These are phyloP conservation scores for Globia sparganii DNA, from an alignment of 2,888 invertebrate species.

Conservation along the genomic window DNA sequence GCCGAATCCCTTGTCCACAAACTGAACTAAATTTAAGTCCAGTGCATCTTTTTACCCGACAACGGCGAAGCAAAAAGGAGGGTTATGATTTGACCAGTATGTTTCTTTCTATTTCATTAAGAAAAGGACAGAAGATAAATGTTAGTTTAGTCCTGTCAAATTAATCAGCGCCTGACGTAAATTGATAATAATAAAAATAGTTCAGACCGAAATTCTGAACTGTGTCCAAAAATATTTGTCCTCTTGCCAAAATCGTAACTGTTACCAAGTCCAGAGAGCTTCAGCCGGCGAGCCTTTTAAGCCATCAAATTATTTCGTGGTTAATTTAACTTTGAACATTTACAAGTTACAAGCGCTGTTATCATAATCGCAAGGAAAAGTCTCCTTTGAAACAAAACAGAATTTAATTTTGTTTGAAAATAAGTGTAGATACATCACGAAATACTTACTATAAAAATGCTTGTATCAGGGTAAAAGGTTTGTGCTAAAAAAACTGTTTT, in stretches of 20 bases:
- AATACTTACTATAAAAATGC: background rate
- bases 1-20: too few relatives aligned
- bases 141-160: too few relatives aligned
- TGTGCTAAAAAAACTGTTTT: background rate
- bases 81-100: too few relatives aligned
- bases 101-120: too few relatives aligned
- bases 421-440: background rate
- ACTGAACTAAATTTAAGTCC: too few relatives aligned
- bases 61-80: too few relatives aligned
- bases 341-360: slow-evolving; percentile 30
- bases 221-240: slow-evolving; percentile 25
- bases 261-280: slow-evolving; percentile 1
- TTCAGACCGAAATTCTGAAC: slow-evolving; percentile 6
- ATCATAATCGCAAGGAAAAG: slow-evolving; percentile 21
- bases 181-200: too few relatives aligned
- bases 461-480: background rate
- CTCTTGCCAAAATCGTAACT: slow-evolving; percentile 18
- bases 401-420: slow-evolving; percentile 30
- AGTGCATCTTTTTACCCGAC: too few relatives aligned
- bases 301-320: slow-evolving; percentile 51
- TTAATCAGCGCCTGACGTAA: too few relatives aligned
- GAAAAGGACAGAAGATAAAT: too few relatives aligned
- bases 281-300: slow-evolving; percentile 10
- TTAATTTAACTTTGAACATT: slow-evolving; percentile 58
- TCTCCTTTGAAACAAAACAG: slow-evolving; percentile 24